These are phyloP conservation scores for Eptesicus fuscus DNA, from an alignment of 2,113 vertebrate species.

Conservation along the genomic window DNA sequence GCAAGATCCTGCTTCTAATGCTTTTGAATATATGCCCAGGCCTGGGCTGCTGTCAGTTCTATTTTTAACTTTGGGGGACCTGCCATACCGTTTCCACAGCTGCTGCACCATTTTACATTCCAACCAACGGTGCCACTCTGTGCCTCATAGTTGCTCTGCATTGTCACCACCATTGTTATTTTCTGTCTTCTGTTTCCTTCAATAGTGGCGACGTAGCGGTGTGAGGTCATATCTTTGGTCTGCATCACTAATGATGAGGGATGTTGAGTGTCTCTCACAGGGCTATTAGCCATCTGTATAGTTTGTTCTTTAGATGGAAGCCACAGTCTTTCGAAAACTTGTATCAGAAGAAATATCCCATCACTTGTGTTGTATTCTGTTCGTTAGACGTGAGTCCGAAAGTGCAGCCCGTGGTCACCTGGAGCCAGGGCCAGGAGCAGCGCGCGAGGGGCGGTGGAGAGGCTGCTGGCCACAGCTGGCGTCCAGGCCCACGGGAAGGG, in stretches of 20 bases:
- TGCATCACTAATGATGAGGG: background rate
- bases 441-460: background rate
- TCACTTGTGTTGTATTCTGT: background rate
- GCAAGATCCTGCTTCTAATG: background rate
- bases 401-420: background rate
- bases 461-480: background rate
- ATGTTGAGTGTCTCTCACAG: background rate
- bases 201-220: background rate
- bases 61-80: background rate
- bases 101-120: background rate
- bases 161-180: background rate
- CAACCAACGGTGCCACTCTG: background rate
- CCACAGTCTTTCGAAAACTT: background rate
- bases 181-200: background rate
- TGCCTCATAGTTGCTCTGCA: background rate
- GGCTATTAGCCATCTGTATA: background rate
- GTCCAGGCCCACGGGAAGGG: background rate
- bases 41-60: background rate
- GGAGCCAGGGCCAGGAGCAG: background rate
- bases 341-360: background rate
- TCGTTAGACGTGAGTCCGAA: background rate
- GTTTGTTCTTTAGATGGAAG: background rate
- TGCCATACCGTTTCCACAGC: background rate
- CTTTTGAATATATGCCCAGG: background rate
- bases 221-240: background rate